Evolutionary conservation across 2,113 vertebrate genomes (phyloP).

Genomic region (Furnarius figulus): DNA sequence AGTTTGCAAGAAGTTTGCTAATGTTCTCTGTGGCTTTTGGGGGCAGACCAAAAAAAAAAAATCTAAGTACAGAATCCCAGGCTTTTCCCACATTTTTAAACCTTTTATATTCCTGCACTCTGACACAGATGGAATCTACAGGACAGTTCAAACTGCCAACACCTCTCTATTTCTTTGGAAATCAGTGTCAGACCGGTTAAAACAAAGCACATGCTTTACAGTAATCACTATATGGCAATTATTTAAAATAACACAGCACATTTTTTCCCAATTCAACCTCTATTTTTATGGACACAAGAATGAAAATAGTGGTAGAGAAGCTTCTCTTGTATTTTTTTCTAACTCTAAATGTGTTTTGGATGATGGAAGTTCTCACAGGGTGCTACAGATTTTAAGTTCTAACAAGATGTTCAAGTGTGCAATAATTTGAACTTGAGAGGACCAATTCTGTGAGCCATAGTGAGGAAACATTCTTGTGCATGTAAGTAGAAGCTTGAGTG

Average conservation of each 20-base stretch:
- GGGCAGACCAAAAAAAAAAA: neutral
- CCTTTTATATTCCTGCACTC: slow-evolving; percentile 36
- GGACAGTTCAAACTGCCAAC: slow-evolving; percentile 50
- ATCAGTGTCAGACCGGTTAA: slow-evolving; percentile 23
- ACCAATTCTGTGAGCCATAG: neutral
- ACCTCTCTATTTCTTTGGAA: slow-evolving; percentile 62
- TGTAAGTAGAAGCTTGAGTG: neutral
- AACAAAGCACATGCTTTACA: slow-evolving; percentile 37
- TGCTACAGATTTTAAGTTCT: neutral
- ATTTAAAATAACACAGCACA: slow-evolving; percentile 36
- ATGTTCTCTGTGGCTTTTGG: neutral
- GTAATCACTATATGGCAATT: slow-evolving; percentile 42
- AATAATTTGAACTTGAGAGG: neutral
- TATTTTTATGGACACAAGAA: slow-evolving; percentile 40
- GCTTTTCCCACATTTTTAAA: slow-evolving; percentile 45
- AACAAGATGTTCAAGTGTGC: neutral
- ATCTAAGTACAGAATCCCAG: neutral
- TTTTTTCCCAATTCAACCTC: slow-evolving; percentile 30
- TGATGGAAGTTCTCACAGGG: neutral
- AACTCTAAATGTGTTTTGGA: neutral
- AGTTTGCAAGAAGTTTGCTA: neutral
- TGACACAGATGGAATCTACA: slow-evolving; percentile 29
- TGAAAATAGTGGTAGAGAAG: neutral
- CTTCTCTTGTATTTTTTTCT: neutral
- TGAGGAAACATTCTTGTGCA: neutral